Percentiles rank a stretch among this genome's conserved stretches.
These are phyloP conservation scores for Odontothrips loti DNA, from an alignment of 2,888 invertebrate genomes.

Conservation along the genomic window DNA sequence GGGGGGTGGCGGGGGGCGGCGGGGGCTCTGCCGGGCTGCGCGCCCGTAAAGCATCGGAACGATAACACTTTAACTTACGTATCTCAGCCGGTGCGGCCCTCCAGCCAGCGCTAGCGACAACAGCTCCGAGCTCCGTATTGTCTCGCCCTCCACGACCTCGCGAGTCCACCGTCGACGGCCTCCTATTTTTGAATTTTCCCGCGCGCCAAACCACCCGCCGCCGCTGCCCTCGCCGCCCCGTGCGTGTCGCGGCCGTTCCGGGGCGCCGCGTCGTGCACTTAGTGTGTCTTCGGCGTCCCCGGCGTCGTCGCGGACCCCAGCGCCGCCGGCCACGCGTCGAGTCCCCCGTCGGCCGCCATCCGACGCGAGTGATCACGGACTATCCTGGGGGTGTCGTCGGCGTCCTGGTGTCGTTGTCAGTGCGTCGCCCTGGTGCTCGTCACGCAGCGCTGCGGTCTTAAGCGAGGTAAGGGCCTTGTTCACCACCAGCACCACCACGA, in stretches of 20 bases:
- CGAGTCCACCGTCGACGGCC: background rate
- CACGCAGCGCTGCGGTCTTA: background rate
- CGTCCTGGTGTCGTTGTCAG: background rate
- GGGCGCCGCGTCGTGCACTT: slow-evolving; percentile 12
- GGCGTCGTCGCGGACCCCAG: background rate
- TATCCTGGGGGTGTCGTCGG: background rate
- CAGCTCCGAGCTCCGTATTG: background rate
- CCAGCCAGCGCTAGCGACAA: background rate
- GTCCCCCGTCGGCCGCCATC: background rate
- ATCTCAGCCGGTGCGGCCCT: background rate
- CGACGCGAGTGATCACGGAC: background rate
- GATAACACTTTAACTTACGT: slow-evolving; percentile 25
- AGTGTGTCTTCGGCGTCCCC: slow-evolving; percentile 23
- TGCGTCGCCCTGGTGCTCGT: too few species aligned
- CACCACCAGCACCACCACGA: background rate
- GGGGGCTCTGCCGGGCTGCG: background rate
- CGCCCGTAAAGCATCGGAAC: slow-evolving; percentile 24
- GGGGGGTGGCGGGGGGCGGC: background rate
- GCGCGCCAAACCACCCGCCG: background rate
- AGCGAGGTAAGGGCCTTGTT: background rate
- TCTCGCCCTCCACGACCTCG: background rate
- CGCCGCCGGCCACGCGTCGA: background rate
- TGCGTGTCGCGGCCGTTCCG: background rate
- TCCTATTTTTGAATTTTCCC: slow-evolving; percentile 15
- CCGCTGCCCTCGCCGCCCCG: background rate